A percentile compares a stretch with the other conserved stretches of the same genome.
phyloP scores from a whole-genome alignment of 2,888 invertebrate genomes.

The Aethes cnicana region DNA sequence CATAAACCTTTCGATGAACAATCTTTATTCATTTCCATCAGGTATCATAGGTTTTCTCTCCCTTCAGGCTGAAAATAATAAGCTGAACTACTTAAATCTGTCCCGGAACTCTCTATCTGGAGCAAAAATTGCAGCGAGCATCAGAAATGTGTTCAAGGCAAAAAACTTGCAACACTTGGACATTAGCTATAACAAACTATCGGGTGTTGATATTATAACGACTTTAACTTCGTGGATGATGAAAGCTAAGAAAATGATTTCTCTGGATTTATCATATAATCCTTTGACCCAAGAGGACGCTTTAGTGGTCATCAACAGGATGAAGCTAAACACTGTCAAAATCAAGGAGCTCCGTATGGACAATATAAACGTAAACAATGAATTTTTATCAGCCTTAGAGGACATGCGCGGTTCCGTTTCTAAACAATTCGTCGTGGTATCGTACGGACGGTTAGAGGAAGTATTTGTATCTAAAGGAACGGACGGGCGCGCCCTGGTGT shows the following conservation, averaged over 20 bases:
- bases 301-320: background rate
- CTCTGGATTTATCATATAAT: conserved; percentile 11
- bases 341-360: conserved; percentile 8
- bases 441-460: conserved; percentile 42
- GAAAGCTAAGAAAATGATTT: conserved; percentile 2
- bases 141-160: conserved; percentile 32
- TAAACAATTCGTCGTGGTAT: conserved; percentile 42
- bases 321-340: background rate
- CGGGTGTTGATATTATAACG: conserved; percentile 35
- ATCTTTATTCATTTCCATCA: conserved; percentile 36
- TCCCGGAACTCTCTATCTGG: conserved; percentile 45
- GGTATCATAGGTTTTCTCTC: conserved; percentile 38
- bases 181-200: conserved; percentile 41
- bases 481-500: conserved; percentile 45
- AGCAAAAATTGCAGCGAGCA: conserved; percentile 35
- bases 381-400: no score
- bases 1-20: conserved; percentile 48
- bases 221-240: conserved; percentile 31
- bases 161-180: conserved; percentile 5
- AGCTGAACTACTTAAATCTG: conserved; percentile 42
- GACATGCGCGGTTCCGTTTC: conserved; percentile 36
- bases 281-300: conserved; percentile 5
- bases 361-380: no score
- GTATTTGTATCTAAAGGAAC: conserved; percentile 30
- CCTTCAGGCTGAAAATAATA: conserved; percentile 35